phyloP scores from a whole-genome alignment of 2,888 invertebrate species.

The Unio pictorum region DNA sequence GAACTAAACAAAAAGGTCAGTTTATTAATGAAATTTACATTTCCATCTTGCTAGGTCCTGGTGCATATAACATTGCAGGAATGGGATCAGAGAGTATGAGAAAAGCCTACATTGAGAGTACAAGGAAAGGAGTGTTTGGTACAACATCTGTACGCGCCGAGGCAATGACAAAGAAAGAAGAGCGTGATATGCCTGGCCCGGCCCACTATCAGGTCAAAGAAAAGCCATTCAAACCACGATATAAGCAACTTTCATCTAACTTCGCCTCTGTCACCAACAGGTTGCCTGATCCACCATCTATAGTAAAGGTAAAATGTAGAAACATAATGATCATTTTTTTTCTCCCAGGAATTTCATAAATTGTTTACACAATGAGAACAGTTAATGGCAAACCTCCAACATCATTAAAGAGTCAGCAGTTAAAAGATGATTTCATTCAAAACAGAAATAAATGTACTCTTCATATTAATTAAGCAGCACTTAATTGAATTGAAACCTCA shows the following conservation, averaged over 20 bases:
- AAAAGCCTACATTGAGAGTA: conserved; percentile 69
- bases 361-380: too few species aligned
- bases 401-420: too few species aligned
- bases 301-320: conserved; percentile 33
- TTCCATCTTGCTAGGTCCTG: conserved; percentile 59
- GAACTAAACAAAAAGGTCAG: too few species aligned
- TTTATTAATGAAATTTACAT: too few species aligned
- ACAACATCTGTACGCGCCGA: conserved; percentile 64
- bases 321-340: background rate
- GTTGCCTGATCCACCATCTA: conserved; percentile 44
- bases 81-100: conserved; percentile 70
- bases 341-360: conserved; percentile 5
- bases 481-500: too few species aligned
- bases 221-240: conserved; percentile 58
- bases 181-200: conserved; percentile 65
- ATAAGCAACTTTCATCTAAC: conserved; percentile 62
- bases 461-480: too few species aligned
- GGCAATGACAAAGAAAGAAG: conserved; percentile 59
- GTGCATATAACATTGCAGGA: conserved; percentile 68
- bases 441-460: too few species aligned
- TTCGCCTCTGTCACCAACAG: conserved; percentile 67
- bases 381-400: too few species aligned
- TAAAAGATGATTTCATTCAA: too few species aligned
- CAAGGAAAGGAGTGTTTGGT: conserved; percentile 69
- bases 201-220: conserved; percentile 67